Percentiles rank a stretch among this genome's conserved stretches.
These are phyloP conservation scores for Mythimna albipuncta DNA, from an alignment of 2,888 invertebrate genomes.

Conservation along the genomic window DNA sequence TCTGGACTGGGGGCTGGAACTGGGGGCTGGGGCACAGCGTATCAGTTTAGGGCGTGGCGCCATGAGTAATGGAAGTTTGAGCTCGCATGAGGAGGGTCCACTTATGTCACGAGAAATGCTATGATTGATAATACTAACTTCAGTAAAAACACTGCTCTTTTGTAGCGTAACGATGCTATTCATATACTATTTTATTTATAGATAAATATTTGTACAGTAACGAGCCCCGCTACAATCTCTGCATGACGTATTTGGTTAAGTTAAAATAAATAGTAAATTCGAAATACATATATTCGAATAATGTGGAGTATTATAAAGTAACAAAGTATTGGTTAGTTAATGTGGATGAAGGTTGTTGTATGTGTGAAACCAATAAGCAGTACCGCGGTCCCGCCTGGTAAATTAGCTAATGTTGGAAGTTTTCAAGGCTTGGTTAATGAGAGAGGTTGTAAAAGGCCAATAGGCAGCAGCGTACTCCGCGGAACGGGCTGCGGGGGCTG, in stretches of 20 bases:
- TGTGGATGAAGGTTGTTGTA: conserved; percentile 28
- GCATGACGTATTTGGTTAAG: conserved; percentile 20
- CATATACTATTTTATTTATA: conserved; percentile 60
- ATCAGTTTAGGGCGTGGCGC: conserved; percentile 87
- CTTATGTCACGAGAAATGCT: conserved; percentile 88
- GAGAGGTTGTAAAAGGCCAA: conserved; percentile 72
- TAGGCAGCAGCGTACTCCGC: conserved; percentile 68
- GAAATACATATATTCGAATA: conserved; percentile 27
- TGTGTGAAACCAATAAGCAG: conserved; percentile 57
- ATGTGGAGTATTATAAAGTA: conserved; percentile 17
- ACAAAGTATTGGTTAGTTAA: conserved; percentile 25
- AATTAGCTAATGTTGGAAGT: conserved; percentile 84
- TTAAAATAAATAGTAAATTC: conserved; percentile 35
- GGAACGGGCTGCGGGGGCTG: conserved; percentile 61
- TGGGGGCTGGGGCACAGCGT: conserved; percentile 75
- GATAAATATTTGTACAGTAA: conserved; percentile 56
- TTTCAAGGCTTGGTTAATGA: conserved; percentile 83
- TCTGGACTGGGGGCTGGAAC: conserved; percentile 67
- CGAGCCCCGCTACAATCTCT: conserved; percentile 32
- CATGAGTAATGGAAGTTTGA: conserved; percentile 89
- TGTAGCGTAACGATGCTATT: conserved; percentile 73
- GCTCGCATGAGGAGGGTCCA: conserved; percentile 89
- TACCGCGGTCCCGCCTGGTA: conserved; percentile 68
- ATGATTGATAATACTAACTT: conserved; percentile 88
- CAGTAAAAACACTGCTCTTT: conserved; percentile 85